phyloP scores from a whole-genome alignment of 2,113 vertebrate species.

The Myotis yumanensis region DNA sequence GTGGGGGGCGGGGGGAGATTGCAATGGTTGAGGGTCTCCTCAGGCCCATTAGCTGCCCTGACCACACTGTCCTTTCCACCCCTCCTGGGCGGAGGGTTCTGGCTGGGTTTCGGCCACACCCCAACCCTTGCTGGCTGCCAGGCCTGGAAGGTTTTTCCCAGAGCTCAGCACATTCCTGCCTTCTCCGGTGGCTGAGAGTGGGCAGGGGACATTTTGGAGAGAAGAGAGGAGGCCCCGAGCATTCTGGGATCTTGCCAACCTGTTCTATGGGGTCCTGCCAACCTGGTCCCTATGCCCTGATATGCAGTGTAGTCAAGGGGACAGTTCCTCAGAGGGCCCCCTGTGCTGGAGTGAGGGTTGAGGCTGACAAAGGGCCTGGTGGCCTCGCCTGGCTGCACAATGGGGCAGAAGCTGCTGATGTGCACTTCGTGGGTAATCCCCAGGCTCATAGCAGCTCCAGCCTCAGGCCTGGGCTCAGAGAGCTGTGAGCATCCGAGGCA shows the following conservation, averaged over 20 bases:
- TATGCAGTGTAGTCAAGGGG: not conserved
- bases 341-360: not conserved
- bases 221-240: constrained; percentile 25
- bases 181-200: constrained; percentile 58
- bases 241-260: constrained; percentile 35
- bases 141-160: constrained; percentile 55
- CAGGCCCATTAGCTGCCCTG: not conserved
- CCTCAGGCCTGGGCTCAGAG: constrained; percentile 48
- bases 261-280: not conserved
- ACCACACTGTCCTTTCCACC: not conserved
- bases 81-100: not conserved
- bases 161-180: constrained; percentile 75
- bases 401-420: constrained; percentile 65
- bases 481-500: constrained; percentile 18
- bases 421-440: constrained; percentile 63
- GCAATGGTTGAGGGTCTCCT: not conserved
- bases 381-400: not conserved
- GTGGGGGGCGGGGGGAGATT: fast-evolving
- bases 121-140: constrained; percentile 51
- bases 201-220: constrained; percentile 76
- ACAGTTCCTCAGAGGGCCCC: not conserved
- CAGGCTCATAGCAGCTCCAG: not conserved
- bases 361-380: not conserved
- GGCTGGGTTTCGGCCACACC: constrained; percentile 31
- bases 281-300: not conserved